These are phyloP conservation scores for Desoria tigrina DNA, from an alignment of 2,888 invertebrate species.

Conservation along the genomic window DNA sequence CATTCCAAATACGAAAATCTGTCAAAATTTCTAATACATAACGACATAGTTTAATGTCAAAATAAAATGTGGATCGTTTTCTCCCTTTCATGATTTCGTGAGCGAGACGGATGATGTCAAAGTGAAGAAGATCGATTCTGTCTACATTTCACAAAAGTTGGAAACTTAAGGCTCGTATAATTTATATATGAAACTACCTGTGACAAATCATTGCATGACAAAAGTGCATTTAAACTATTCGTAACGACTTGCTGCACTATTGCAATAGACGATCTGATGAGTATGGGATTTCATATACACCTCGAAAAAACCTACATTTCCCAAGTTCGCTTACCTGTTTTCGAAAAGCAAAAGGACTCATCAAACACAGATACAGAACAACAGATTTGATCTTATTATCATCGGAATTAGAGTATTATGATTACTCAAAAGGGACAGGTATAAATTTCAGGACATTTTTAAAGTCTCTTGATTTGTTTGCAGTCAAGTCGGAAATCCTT, in stretches of 20 bases:
- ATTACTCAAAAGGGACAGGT: too few relatives aligned
- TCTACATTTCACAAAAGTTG: slow-evolving; percentile 24
- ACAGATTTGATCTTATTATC: too few relatives aligned
- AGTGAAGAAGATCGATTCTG: slow-evolving; percentile 22
- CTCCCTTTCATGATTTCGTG: slow-evolving; percentile 9
- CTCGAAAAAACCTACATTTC: neutral
- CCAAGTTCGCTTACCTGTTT: neutral
- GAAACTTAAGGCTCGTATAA: slow-evolving; percentile 1
- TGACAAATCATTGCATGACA: slow-evolving; percentile 15
- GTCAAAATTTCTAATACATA: neutral
- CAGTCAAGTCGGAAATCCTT: too few relatives aligned
- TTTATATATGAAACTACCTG: slow-evolving; percentile 5
- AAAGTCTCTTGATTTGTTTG: too few relatives aligned
- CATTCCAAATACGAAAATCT: too few relatives aligned
- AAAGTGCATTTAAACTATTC: neutral
- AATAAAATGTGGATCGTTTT: slow-evolving; percentile 9
- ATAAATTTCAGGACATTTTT: too few relatives aligned
- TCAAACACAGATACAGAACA: too few relatives aligned
- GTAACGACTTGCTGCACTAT: neutral
- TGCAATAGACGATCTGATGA: neutral
- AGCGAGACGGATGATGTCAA: slow-evolving; percentile 18
- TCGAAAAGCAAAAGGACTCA: too few relatives aligned
- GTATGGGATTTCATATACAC: too few relatives aligned
- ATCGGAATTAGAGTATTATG: too few relatives aligned
- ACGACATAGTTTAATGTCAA: neutral